Conservation (phyloP, 64 coral and sea anemone genomes). For the Pocillopora verrucosa region DNA sequence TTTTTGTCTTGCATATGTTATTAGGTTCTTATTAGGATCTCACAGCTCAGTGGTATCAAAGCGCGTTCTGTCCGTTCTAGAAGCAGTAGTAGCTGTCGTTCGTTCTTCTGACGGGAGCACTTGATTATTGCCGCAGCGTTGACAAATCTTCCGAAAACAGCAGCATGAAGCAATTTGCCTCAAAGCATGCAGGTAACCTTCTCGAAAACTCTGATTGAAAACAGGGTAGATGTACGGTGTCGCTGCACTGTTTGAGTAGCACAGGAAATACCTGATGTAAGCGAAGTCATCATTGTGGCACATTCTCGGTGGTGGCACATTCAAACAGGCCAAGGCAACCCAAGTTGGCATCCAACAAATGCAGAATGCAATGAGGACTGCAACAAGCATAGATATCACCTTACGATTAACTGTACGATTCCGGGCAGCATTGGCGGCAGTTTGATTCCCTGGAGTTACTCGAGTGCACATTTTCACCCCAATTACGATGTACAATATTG, state of each 20-base stretch:
- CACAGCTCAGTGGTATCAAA: not conserved
- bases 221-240: slow-evolving; percentile 40
- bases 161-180: not conserved
- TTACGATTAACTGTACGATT: not conserved
- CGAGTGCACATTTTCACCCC: slow-evolving; percentile 37
- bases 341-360: slow-evolving; percentile 39
- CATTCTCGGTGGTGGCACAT: not conserved
- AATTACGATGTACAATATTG: slow-evolving; percentile 22
- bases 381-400: slow-evolving; percentile 33
- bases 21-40: not conserved
- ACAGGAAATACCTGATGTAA: slow-evolving; percentile 6
- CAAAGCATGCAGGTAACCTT: slow-evolving; percentile 8
- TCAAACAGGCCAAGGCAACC: slow-evolving; percentile 20
- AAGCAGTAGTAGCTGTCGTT: not conserved
- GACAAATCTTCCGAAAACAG: not conserved
- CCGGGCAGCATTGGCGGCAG: not conserved
- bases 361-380: slow-evolving; percentile 18
- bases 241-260: slow-evolving; percentile 44
- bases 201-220: slow-evolving; percentile 40
- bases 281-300: not conserved
- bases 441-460: slow-evolving; percentile 11
- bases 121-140: not conserved
- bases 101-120: not conserved
- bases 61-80: not conserved
- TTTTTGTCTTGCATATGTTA: too few relatives aligned